phyloP scores from a whole-genome alignment of 2,113 vertebrate species.

The Tragelaphus buxtoni region DNA sequence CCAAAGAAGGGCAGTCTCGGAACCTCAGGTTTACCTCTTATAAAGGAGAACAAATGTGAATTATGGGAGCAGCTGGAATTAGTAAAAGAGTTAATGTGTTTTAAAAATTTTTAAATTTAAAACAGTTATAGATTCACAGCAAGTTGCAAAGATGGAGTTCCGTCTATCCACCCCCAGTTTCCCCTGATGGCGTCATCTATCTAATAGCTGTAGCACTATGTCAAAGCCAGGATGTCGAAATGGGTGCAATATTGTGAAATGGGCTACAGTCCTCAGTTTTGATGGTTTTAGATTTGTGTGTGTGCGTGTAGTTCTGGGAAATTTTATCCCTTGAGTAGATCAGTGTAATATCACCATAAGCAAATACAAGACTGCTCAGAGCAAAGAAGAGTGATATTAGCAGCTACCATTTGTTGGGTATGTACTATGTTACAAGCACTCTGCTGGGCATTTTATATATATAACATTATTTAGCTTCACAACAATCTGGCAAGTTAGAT shows the following conservation, averaged over 20 bases:
- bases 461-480: neutral
- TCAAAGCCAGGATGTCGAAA: neutral
- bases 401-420: neutral
- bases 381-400: neutral
- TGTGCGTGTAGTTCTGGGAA: neutral
- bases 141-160: neutral
- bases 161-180: rapidly evolving
- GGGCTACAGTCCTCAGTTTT: neutral
- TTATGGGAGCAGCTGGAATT: neutral
- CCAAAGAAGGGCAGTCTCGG: neutral
- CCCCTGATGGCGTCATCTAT: neutral
- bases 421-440: neutral
- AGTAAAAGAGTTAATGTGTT: neutral
- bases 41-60: neutral
- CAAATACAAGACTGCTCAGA: neutral
- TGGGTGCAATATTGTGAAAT: neutral
- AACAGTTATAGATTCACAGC: neutral
- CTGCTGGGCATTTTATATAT: neutral
- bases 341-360: neutral
- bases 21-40: neutral
- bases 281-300: neutral
- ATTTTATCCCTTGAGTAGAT: neutral
- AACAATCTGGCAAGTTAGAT: neutral
- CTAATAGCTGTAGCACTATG: neutral
- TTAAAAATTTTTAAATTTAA: neutral